phyloP scores from a whole-genome alignment of 2,888 invertebrate genomes.

The Scrobipalpa costella region DNA sequence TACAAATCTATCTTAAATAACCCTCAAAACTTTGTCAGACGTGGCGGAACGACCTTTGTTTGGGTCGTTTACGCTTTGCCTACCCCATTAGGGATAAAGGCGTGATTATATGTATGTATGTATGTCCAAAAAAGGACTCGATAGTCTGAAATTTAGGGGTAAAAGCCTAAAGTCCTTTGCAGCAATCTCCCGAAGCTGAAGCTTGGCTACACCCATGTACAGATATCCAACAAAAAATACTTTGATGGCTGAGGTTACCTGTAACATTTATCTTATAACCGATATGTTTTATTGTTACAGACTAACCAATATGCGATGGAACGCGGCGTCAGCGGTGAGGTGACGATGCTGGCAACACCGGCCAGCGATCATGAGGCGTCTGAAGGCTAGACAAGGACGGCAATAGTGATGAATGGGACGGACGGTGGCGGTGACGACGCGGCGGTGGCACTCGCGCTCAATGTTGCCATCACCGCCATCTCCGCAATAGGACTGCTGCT shows the following conservation, averaged over 20 bases:
- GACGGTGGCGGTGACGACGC: conserved; percentile 72
- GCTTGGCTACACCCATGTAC: no score
- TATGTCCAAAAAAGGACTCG: no score
- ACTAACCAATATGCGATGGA: conserved; percentile 61
- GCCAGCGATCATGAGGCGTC: conserved; percentile 47
- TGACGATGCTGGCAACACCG: conserved; percentile 51
- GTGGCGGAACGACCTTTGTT: no score
- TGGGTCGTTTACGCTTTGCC: no score
- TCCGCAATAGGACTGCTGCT: conserved; percentile 86
- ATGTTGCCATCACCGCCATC: conserved; percentile 85
- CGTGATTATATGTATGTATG: no score
- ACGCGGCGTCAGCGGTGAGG: conserved; percentile 71
- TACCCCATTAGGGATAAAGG: no score
- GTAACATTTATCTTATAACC: no score
- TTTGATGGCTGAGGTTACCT: background rate
- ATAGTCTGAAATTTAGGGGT: no score
- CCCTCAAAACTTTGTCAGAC: no score
- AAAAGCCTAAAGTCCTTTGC: no score
- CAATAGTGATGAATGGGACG: conserved; percentile 73
- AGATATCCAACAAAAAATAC: background rate
- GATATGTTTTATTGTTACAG: conserved; percentile 38
- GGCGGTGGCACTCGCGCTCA: conserved; percentile 84
- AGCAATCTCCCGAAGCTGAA: no score
- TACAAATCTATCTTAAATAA: no score
- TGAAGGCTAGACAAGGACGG: conserved; percentile 52